Evolutionary conservation across 2,113 vertebrate genomes (phyloP), one percentile per base, ranked within the genome.

Genomic region (Gnathonemus longibarbis): DNA sequence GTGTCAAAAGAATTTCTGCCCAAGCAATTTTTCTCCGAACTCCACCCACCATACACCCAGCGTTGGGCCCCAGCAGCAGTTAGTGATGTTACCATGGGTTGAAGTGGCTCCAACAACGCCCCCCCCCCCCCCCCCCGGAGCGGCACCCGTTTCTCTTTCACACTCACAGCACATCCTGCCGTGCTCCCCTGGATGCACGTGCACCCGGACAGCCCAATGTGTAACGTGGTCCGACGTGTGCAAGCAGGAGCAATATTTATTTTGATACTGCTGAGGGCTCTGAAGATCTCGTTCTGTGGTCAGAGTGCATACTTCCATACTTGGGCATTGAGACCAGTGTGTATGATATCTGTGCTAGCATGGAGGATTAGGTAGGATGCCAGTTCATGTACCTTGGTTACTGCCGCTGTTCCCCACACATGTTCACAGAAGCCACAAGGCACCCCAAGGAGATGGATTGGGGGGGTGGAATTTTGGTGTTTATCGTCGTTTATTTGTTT

Each of bases 91-190:
- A 42, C 39, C 39, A 42, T 42, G 39, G 39, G 39, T 42, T 42
- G 39, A 42, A 42, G 42, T 6, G 5, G 45, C 45, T 6, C 45
- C 45, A 45, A 45, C 5, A 45, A 45, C 39, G 42, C 0, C 45
- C 7, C 48, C 56, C 50, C 91, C 88, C 56, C 50, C 91, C 88
- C 2, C 5, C 19, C 5, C 53, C 19, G 2, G 8, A 62, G 24
- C 56, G 0, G 21, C 24, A n/a, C 56, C 56, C 77, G 89, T 90
- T 90, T 87, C 90, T 93, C 90, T 87, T 83, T 83, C 19, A 1
- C n/a, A 3, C 86, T 1, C 42, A 94, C 91, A 95, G 91, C 94
- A 95, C 93, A 91, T 89, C 31, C 84, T 90, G 90, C 90, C 52
- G 53, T 53, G 42, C 53, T 19, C 5, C 27, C n/a, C 62, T 70